Evolutionary conservation across 2,113 vertebrate genomes (phyloP).

Genomic region (Petroica traversi): DNA sequence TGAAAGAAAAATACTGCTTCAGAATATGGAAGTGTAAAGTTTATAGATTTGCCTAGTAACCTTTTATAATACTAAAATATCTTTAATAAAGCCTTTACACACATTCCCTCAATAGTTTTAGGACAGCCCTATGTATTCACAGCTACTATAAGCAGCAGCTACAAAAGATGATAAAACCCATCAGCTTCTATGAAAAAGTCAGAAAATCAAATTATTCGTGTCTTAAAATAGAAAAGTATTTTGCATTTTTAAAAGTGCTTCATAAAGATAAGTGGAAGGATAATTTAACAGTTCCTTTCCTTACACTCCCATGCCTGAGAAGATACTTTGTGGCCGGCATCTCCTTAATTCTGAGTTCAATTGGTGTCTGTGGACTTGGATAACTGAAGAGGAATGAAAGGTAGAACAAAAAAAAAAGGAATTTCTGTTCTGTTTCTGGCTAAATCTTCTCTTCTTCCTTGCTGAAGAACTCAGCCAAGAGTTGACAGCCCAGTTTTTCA

Average conservation of each 20-base stretch:
- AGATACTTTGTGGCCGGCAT: not conserved
- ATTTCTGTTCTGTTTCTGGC: not conserved
- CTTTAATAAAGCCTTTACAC: not conserved
- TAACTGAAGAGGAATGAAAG: not conserved
- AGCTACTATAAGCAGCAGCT: not conserved
- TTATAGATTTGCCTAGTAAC: not conserved
- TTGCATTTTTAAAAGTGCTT: not conserved
- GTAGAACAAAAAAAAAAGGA: not conserved
- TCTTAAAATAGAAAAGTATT: not conserved
- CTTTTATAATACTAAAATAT: not conserved
- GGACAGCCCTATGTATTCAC: not conserved
- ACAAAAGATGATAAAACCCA: not conserved
- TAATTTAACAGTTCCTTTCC: not conserved
- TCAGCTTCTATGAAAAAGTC: not conserved
- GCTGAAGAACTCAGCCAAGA: not conserved
- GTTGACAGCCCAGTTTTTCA: fast-evolving
- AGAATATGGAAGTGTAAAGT: not conserved
- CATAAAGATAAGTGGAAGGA: not conserved
- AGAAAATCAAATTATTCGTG: not conserved
- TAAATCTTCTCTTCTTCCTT: not conserved
- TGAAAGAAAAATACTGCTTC: not conserved
- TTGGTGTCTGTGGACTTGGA: not conserved
- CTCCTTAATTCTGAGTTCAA: not conserved
- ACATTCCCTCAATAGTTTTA: not conserved
- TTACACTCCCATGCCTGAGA: not conserved